Percentiles rank a stretch among this genome's conserved stretches.
Conservation (phyloP, 2,113 vertebrate genomes). For the Notothenia coriiceps region DNA sequence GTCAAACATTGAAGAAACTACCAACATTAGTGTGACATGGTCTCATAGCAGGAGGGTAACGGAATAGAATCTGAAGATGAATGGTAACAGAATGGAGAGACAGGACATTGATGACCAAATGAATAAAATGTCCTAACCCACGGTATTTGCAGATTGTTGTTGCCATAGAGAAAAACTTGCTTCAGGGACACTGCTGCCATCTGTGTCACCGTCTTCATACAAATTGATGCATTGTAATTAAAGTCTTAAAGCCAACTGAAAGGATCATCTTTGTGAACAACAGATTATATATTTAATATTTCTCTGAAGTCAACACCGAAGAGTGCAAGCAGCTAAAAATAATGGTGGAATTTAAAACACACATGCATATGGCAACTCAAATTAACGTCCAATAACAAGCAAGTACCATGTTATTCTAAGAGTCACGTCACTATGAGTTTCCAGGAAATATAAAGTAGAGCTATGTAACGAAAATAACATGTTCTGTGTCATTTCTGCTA, state of each 20-base stretch:
- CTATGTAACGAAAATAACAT: too few species aligned
- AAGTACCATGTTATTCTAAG: background rate
- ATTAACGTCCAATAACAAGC: slow-evolving; percentile 6
- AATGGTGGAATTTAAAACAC: slow-evolving; percentile 9
- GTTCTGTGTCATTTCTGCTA: too few species aligned
- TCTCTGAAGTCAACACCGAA: background rate
- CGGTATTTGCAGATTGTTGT: slow-evolving; percentile 35
- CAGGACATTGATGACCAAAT: slow-evolving; percentile 57
- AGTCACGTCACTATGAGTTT: background rate
- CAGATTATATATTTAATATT: background rate
- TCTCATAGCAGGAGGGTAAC: slow-evolving; percentile 17
- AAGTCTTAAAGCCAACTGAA: slow-evolving; percentile 26
- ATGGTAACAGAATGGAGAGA: slow-evolving; percentile 22
- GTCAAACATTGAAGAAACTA: slow-evolving; percentile 17
- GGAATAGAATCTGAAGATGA: slow-evolving; percentile 30
- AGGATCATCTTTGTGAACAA: slow-evolving; percentile 15
- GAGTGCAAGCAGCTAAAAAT: background rate
- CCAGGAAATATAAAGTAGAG: background rate
- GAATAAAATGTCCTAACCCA: slow-evolving; percentile 46
- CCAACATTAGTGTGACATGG: slow-evolving; percentile 34
- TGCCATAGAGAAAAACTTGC: slow-evolving; percentile 9
- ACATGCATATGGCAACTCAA: slow-evolving; percentile 5
- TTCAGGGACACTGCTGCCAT: slow-evolving; percentile 46
- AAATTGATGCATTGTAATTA: slow-evolving; percentile 42
- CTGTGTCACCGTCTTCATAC: slow-evolving; percentile 24